Base-by-base conservation (phyloP, 2,113 vertebrate genomes). In the Ctenodactylus gundi region DNA sequence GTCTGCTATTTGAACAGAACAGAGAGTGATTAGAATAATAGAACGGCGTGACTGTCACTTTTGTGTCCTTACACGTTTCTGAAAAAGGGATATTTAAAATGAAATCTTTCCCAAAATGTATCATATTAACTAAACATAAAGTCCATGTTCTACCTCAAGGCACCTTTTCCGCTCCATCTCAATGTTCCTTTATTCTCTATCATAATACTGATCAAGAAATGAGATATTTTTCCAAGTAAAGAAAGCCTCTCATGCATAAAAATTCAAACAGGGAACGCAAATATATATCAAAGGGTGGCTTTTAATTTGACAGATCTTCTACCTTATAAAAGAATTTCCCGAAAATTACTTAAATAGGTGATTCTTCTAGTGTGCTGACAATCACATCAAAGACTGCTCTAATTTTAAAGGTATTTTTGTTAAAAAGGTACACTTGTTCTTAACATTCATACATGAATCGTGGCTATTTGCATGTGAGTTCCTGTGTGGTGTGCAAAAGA, bases 1-100 rank as follows among this genome's bases (percentile, higher is more conserved):
- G 23, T 34, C 44, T 82, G 78, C 23, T 94, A 58, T 94, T 95
- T 94, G 95, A 95, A 93, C 76, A 90, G 97, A 91, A 78, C 94
- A 70, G 15, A 65, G 78, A 76, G 39, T 93, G 72, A 85, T 88
- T 83, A 85, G 70, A 93, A 93, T 92, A 90, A 76, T 53, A 76
- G 84, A 72, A 94, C 23, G 82, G 36, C 27, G 23, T 77, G 36
- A 72, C 64, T 95, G 31, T 64, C 84, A 62, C 94, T 80, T 15
- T 18, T 95, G 20, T 34, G 67, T 81, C 89, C 68, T 83, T 73
- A 92, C 8, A 78, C 2, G 58, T 55, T 53, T 62, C 44, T 68
- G 62, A 14, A 77, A 44, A 68, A 41, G 7, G 18, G 5, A 15
- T 57, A 39, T 53, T 51, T 49, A 18, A 34, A 81, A 82, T 55